A percentile compares a stretch with the other conserved stretches of the same genome.
Conservation (phyloP, 2,113 vertebrate genomes). For the Rynchops niger region DNA sequence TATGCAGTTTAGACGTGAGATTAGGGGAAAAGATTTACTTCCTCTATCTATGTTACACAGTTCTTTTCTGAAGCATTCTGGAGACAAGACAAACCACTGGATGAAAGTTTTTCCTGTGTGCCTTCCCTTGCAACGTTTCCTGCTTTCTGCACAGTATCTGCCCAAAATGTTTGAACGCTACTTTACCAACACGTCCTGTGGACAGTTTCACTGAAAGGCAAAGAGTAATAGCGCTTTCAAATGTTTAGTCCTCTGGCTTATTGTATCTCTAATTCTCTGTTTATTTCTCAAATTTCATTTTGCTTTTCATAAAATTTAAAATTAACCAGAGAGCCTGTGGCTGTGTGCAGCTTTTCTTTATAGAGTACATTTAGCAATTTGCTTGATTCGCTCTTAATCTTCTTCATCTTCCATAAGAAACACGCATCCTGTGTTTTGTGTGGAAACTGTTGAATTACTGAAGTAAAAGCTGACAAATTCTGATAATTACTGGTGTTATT, state of each 20-base stretch:
- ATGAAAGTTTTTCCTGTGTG: neutral
- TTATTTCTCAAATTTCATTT: slow-evolving; percentile 8
- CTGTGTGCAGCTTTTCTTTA: neutral
- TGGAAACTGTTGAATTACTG: neutral
- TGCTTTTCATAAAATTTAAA: neutral
- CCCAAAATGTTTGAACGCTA: neutral
- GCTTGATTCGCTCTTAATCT: neutral
- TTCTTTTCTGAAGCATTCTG: neutral
- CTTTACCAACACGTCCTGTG: neutral
- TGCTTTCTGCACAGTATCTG: neutral
- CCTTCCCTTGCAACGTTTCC: neutral
- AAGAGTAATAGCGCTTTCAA: neutral
- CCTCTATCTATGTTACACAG: neutral
- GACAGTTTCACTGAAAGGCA: neutral
- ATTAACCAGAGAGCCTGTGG: neutral
- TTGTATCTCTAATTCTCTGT: neutral
- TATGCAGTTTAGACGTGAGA: neutral
- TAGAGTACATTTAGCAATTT: neutral
- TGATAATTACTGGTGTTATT: neutral
- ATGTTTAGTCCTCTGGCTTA: neutral
- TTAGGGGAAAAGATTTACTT: neutral
- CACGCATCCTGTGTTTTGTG: neutral
- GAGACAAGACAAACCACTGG: neutral
- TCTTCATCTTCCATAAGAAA: neutral
- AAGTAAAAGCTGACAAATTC: neutral